phyloP scores from a whole-genome alignment of 2,888 invertebrate genomes.

The Drosophila neoperkinsi region DNA sequence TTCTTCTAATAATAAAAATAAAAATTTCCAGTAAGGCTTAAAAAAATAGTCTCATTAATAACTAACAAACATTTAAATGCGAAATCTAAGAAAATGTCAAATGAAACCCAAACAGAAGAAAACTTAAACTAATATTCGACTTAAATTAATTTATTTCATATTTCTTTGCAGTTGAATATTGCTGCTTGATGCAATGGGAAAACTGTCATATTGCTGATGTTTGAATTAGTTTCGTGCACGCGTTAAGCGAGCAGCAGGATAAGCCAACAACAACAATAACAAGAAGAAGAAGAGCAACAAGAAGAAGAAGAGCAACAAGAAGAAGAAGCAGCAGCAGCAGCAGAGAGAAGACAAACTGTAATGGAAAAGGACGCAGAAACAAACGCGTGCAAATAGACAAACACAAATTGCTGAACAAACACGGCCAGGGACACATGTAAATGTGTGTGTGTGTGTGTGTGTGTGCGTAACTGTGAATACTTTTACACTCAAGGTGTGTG shows the following conservation, averaged over 20 bases:
- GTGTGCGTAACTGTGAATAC: constrained; percentile 7
- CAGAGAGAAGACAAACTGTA: constrained; percentile 31
- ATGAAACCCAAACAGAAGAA: not conserved
- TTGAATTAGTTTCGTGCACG: constrained; percentile 64
- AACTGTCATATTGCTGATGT: constrained; percentile 57
- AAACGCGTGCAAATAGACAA: constrained; percentile 58
- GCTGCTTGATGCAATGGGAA: constrained; percentile 14
- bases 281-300: not conserved
- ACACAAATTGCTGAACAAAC: constrained; percentile 63
- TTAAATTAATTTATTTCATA: not conserved
- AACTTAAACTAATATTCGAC: not conserved
- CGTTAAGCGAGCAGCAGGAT: constrained; percentile 16
- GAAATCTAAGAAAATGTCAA: not conserved
- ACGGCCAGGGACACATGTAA: constrained; percentile 63
- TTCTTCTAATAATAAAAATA: not conserved
- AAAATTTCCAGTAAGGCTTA: accelerated
- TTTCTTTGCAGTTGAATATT: constrained; percentile 32
- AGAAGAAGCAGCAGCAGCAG: constrained; percentile 24
- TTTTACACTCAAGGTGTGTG: constrained; percentile 15
- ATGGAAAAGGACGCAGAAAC: constrained; percentile 46
- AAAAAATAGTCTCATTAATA: not conserved
- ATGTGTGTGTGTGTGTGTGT: constrained; percentile 43
- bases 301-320: not conserved
- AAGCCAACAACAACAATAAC: not conserved
- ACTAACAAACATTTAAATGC: not conserved